phyloP scores from a whole-genome alignment of 2,797 vertebrate genomes.

The Dendrocincla fuliginosa region DNA sequence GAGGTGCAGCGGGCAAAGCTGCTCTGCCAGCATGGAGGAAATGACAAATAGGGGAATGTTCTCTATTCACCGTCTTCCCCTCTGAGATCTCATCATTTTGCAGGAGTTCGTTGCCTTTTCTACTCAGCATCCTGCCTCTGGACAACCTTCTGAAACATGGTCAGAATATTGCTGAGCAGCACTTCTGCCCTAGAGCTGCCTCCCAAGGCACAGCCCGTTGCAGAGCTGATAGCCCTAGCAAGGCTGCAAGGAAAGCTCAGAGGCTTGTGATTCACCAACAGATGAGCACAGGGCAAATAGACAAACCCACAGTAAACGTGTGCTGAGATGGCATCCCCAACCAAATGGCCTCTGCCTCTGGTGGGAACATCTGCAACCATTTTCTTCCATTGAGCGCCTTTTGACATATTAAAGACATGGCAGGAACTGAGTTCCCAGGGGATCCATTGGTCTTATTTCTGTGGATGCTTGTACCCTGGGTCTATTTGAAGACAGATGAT shows the following conservation, averaged over 20 bases:
- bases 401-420: constrained; percentile 48
- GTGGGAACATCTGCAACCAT: not conserved
- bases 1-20: not conserved
- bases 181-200: not conserved
- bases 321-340: not conserved
- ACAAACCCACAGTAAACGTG: not conserved
- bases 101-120: not conserved
- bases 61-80: not conserved
- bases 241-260: not conserved
- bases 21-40: not conserved
- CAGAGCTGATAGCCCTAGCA: not conserved
- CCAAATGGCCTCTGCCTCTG: not conserved
- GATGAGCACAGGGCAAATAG: not conserved
- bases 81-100: not conserved
- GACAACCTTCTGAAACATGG: not conserved
- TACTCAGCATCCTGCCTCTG: not conserved
- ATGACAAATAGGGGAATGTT: not conserved
- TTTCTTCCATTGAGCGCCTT: not conserved
- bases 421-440: constrained; percentile 37
- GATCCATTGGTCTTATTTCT: constrained; percentile 30
- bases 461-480: not conserved
- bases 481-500: constrained; percentile 51
- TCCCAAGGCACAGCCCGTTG: not conserved
- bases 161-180: not conserved
- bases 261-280: not conserved